Evolutionary conservation across 2,888 invertebrate genomes (phyloP).

Genomic region (Drosophila peninsularis): DNA sequence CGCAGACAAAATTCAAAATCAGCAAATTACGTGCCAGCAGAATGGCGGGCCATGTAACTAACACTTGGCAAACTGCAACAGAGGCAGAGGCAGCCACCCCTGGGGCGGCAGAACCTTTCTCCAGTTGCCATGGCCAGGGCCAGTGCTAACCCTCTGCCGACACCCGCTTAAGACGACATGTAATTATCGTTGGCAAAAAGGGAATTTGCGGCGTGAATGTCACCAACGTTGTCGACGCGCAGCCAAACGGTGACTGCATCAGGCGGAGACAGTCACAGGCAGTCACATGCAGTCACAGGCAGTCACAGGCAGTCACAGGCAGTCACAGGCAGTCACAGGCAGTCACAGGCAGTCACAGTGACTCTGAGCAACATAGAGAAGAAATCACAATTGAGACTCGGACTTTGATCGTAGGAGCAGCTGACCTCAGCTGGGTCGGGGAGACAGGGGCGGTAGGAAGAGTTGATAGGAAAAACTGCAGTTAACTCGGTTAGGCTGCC

Average conservation of each 20-base stretch:
- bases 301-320: too few relatives aligned
- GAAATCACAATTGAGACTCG: neutral
- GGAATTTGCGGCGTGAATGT: slow-evolving; percentile 37
- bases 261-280: neutral
- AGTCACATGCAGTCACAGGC: too few relatives aligned
- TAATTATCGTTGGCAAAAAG: slow-evolving; percentile 70
- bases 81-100: neutral
- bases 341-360: neutral
- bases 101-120: slow-evolving; percentile 12
- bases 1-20: slow-evolving; percentile 78
- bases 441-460: neutral
- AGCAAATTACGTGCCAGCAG: slow-evolving; percentile 77
- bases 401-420: neutral
- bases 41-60: slow-evolving; percentile 72
- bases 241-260: slow-evolving; percentile 33
- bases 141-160: neutral
- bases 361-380: too few relatives aligned
- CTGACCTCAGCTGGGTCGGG: too few relatives aligned
- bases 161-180: slow-evolving; percentile 73
- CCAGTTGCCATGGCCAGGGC: slow-evolving; percentile 11
- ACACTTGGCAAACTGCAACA: slow-evolving; percentile 59
- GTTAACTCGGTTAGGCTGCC: neutral
- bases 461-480: neutral
- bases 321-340: neutral
- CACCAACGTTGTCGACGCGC: slow-evolving; percentile 27